phyloP scores from a whole-genome alignment of 2,797 vertebrate genomes.

The Merluccius polli region DNA sequence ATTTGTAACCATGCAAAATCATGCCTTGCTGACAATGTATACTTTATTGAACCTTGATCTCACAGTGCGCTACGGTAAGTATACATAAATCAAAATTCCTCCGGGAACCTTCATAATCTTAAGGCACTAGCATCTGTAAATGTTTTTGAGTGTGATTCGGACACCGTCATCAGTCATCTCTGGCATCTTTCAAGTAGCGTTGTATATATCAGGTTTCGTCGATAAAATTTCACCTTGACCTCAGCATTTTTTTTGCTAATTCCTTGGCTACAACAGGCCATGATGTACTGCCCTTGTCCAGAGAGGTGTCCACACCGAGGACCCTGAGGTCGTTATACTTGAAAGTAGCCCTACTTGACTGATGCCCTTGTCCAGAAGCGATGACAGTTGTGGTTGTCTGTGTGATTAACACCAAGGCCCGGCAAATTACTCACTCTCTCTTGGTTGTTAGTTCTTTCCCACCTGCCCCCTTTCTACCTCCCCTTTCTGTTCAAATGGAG shows the following conservation, averaged over 20 bases:
- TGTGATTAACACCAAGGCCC: constrained; percentile 40
- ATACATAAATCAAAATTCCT: not conserved
- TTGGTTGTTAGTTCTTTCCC: constrained; percentile 98
- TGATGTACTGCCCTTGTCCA: constrained; percentile 7
- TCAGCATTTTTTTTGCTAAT: not conserved
- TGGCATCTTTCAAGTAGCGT: constrained; percentile 45
- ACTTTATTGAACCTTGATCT: not conserved
- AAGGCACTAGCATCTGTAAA: not conserved
- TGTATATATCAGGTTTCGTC: constrained; percentile 22
- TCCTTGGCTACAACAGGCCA: not conserved
- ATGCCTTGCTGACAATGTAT: not conserved
- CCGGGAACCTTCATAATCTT: not conserved
- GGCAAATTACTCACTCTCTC: constrained; percentile 80
- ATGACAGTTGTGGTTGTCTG: constrained; percentile 48
- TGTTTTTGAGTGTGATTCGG: constrained; percentile 25
- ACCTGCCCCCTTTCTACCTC: constrained; percentile 97
- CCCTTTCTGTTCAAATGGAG: constrained; percentile 99
- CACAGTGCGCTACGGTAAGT: not conserved
- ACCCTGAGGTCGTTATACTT: constrained; percentile 21
- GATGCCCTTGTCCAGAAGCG: constrained; percentile 30
- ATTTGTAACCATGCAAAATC: not conserved
- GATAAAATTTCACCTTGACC: not conserved
- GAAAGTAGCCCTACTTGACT: constrained; percentile 49
- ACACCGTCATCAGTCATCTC: constrained; percentile 42
- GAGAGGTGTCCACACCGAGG: not conserved